Percentiles rank a stretch among this genome's conserved stretches.
Conservation (phyloP, 23 tunicate species). For the Aplidium turbinatum region DNA sequence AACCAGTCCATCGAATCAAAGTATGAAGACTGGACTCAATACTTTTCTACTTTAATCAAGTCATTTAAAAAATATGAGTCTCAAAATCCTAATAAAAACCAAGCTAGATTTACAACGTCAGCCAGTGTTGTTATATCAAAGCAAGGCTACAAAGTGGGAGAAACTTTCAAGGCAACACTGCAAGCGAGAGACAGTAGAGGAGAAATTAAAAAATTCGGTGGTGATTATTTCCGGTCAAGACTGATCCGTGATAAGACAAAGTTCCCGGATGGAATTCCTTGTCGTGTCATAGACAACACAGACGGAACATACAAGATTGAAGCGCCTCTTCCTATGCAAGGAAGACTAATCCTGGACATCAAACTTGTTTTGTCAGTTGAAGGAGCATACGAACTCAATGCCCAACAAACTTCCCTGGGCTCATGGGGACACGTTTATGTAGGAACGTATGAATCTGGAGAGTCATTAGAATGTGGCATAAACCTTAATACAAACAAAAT, state of each 20-base stretch:
- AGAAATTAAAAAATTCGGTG: slow-evolving; percentile 34
- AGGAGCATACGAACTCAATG: slow-evolving; percentile 2
- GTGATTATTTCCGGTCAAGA: slow-evolving; percentile 45
- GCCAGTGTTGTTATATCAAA: not conserved
- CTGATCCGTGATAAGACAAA: slow-evolving; percentile 10
- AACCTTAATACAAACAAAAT: too few species aligned
- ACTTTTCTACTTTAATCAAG: not conserved
- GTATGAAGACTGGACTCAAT: slow-evolving; percentile 5
- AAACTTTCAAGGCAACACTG: slow-evolving; percentile 17
- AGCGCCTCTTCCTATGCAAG: slow-evolving; percentile 30
- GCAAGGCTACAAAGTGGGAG: slow-evolving; percentile 1
- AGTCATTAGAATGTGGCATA: too few species aligned
- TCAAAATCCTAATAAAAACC: not conserved
- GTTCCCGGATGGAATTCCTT: slow-evolving; percentile 40
- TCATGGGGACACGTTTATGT: slow-evolving; percentile 9
- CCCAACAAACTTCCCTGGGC: not conserved
- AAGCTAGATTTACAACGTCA: not conserved
- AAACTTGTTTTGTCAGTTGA: slow-evolving; percentile 36
- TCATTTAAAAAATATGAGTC: not conserved
- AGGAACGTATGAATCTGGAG: slow-evolving; percentile 3
- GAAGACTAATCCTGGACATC: slow-evolving; percentile 11
- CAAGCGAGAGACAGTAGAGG: slow-evolving; percentile 31
- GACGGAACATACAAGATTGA: slow-evolving; percentile 44
- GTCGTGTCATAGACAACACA: slow-evolving; percentile 26
- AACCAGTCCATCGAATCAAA: too few species aligned